These are phyloP conservation scores for Hydrochoerus hydrochaeris DNA, from an alignment of 2,113 vertebrate genomes.

Conservation along the genomic window DNA sequence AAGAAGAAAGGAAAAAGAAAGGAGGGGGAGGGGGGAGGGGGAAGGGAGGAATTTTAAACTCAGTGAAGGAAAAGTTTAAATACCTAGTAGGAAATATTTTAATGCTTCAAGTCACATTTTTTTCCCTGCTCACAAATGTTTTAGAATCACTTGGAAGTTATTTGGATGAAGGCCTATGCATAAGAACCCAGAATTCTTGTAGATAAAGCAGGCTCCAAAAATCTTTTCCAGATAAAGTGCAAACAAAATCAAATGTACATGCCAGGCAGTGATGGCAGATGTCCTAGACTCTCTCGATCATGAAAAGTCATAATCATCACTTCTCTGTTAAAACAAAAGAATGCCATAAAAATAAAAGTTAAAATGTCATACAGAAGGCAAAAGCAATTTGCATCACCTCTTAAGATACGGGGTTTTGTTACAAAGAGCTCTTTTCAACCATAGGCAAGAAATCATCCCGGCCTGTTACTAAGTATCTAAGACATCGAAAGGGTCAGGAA, in stretches of 20 bases:
- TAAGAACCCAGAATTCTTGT: constrained; percentile 25
- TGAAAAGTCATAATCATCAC: background rate
- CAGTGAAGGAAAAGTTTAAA: background rate
- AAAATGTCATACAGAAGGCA: constrained; percentile 6
- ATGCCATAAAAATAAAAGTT: constrained; percentile 49
- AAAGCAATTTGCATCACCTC: constrained; percentile 8
- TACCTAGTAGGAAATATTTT: constrained; percentile 31
- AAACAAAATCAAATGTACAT: constrained; percentile 2
- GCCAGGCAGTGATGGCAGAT: background rate
- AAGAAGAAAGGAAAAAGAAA: no score
- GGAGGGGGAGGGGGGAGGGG: no score
- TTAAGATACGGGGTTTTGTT: background rate
- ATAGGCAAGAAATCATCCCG: background rate
- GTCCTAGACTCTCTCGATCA: background rate
- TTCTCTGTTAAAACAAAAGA: constrained; percentile 48
- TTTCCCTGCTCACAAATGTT: constrained; percentile 16
- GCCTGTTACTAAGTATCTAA: constrained; percentile 17
- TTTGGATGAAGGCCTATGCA: background rate
- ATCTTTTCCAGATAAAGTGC: constrained; percentile 1
- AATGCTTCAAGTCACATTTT: background rate
- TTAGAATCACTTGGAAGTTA: constrained; percentile 19
- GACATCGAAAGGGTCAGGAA: background rate
- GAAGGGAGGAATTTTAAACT: no score
- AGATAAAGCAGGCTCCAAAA: background rate
- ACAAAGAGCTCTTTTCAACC: constrained; percentile 16